Evolutionary conservation across 2,113 vertebrate species (phyloP), one percentile per base, ranked within the genome.

Genomic region (Albula goreensis): DNA sequence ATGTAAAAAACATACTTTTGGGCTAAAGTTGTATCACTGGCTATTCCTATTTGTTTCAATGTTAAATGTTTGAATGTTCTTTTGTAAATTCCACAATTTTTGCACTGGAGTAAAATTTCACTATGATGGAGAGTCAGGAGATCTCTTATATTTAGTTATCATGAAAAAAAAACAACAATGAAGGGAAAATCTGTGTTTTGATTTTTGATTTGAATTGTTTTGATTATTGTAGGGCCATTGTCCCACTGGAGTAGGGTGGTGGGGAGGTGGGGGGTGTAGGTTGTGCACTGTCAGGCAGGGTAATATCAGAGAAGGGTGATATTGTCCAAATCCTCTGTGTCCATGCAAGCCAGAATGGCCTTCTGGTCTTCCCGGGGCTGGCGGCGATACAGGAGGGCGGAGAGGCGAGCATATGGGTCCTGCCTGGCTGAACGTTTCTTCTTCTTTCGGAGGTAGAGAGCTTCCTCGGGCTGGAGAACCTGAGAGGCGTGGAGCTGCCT

Each of bases 401-500:
- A 98, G 91, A 99, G 95, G 89, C 97, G 97, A 91, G 94, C 95
- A 90, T 97, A 97, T 87, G 97, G 97, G 93, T 96, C 96, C 89
- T 97, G 97, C 92, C 96, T 96, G 91, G 95, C 94, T 85, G 97
- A 96, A 94, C 95, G 96, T 93, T 92, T 94, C 94, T 97, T 97
- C 96, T 97, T 98, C 94, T 96, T 97, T 88, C 95, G 96, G 95
- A 97, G 95, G 95, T 94, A 95, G 95, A 97, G 96, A 93, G 96
- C 96, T 96, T 96, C 95, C 77, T 95, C 95, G 91, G 96, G 96
- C 90, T 91, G 96, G 95, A 96, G 94, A 95, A 97, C 97, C 97
- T 98, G 97, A 95, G 97, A 97, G 96, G 91, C 94, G 90, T 94
- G 94, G 92, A 93, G 96, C 95, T 98, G 98, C 97, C 96, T 97